Percentiles rank a stretch among this genome's conserved stretches.
Evolutionary conservation across 2,113 vertebrate genomes (phyloP).

Genomic region (Apodemus speciosus): DNA sequence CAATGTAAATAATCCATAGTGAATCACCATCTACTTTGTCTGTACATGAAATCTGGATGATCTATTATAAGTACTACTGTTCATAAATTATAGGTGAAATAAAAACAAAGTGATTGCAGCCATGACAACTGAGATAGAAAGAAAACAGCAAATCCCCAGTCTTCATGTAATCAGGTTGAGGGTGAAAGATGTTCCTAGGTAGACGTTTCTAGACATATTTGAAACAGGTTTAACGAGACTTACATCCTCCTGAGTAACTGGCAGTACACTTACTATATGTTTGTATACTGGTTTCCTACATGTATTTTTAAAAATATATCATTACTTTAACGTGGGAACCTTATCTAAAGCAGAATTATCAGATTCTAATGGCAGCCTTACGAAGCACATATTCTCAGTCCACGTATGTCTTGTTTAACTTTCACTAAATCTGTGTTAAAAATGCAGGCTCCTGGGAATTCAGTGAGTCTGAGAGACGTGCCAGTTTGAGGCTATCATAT

Average conservation of each 20-base stretch:
- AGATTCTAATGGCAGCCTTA: slow-evolving; percentile 2
- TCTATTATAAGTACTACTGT: not conserved
- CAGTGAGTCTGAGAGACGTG: slow-evolving; percentile 5
- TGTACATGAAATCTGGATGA: not conserved
- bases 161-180: not conserved
- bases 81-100: not conserved
- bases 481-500: slow-evolving; percentile 40
- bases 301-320: not conserved
- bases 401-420: slow-evolving; percentile 27
- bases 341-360: not conserved
- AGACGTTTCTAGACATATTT: not conserved
- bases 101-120: not conserved
- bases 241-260: rapidly evolving
- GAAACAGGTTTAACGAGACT: not conserved
- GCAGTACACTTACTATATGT: rapidly evolving
- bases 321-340: not conserved
- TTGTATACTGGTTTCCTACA: not conserved
- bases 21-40: not conserved
- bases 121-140: not conserved
- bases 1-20: not conserved
- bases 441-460: slow-evolving; percentile 19
- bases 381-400: not conserved
- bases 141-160: not conserved
- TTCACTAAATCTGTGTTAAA: slow-evolving; percentile 19
- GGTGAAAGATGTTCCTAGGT: not conserved